These are phyloP conservation scores for Hydropsyche tenuis DNA, from an alignment of 1,140 invertebrate species.

Conservation along the genomic window DNA sequence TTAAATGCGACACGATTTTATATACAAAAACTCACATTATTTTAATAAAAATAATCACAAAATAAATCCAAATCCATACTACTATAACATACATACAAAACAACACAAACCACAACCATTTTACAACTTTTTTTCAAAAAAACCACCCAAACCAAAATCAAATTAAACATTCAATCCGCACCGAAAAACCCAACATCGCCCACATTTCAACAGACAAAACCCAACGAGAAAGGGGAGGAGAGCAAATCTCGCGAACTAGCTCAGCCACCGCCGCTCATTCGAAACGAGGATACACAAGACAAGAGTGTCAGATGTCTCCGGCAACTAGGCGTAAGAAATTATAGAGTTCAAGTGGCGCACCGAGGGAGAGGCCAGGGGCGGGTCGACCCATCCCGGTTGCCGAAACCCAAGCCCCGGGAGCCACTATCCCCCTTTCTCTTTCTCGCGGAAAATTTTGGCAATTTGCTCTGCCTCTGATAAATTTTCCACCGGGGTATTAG, in stretches of 20 bases:
- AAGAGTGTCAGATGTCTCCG: constrained; percentile 50
- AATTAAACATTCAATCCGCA: too few relatives aligned
- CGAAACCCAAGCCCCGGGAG: neutral
- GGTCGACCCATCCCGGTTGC: neutral
- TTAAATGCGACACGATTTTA: too few relatives aligned
- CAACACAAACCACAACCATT: too few relatives aligned
- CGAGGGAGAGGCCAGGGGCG: constrained; percentile 11
- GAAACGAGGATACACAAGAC: constrained; percentile 46
- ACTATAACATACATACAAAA: too few relatives aligned
- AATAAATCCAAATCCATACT: too few relatives aligned
- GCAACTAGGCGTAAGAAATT: constrained; percentile 49
- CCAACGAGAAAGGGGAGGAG: neutral
- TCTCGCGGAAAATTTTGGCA: constrained; percentile 39
- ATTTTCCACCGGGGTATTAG: constrained; percentile 35
- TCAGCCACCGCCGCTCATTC: constrained; percentile 39
- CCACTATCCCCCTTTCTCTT: neutral
- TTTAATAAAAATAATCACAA: too few relatives aligned
- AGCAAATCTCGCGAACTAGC: constrained; percentile 23
- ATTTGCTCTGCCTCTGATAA: constrained; percentile 35
- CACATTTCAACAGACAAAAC: too few relatives aligned
- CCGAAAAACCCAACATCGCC: too few relatives aligned
- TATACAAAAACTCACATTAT: too few relatives aligned
- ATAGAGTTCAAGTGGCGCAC: constrained; percentile 38
- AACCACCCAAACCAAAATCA: too few relatives aligned
- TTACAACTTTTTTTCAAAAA: too few relatives aligned